phyloP scores from a whole-genome alignment of 2,113 vertebrate species.

The Panthera uncia region DNA sequence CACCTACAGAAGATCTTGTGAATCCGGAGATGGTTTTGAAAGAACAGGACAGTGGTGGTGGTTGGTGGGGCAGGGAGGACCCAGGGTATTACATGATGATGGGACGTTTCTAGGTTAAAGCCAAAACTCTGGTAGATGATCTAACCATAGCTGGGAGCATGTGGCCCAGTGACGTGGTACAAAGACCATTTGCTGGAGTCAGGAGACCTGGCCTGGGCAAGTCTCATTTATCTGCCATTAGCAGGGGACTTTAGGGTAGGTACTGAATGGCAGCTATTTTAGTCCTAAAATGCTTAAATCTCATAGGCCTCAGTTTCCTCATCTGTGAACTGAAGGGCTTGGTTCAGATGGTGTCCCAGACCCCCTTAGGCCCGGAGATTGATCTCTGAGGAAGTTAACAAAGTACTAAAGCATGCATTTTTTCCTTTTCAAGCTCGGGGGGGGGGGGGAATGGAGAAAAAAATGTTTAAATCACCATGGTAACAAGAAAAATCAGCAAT shows the following conservation, averaged over 20 bases:
- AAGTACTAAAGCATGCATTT: conserved; percentile 1
- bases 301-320: background rate
- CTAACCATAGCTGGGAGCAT: background rate
- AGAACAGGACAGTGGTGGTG: background rate
- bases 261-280: background rate
- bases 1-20: background rate
- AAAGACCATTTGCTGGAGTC: background rate
- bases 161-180: background rate
- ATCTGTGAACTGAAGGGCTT: background rate
- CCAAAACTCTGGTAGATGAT: background rate
- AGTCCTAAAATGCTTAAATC: background rate
- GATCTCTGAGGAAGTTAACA: conserved; percentile 38
- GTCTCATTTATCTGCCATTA: background rate
- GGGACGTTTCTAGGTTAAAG: background rate
- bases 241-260: background rate
- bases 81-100: too few species aligned
- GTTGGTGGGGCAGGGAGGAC: background rate
- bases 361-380: background rate
- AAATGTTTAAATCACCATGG: conserved; percentile 65
- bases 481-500: conserved; percentile 72
- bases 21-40: background rate
- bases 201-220: background rate
- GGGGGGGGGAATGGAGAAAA: too few species aligned
- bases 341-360: background rate
- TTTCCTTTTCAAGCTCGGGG: background rate